Evolutionary conservation across 2,113 vertebrate species (phyloP), one percentile per base, ranked within the genome.

Genomic region (Lamprologus lemairii): DNA sequence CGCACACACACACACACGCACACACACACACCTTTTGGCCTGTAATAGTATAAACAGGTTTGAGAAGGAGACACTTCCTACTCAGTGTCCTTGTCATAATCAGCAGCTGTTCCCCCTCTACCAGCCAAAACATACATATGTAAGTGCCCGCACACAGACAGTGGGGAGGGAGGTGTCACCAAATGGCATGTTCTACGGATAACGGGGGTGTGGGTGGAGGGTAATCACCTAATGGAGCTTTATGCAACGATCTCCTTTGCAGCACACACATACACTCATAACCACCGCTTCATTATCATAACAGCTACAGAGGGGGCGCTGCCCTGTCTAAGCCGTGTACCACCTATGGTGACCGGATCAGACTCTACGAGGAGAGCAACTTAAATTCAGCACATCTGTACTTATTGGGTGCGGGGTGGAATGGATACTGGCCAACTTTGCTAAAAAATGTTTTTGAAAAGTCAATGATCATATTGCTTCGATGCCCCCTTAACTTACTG

Each of bases 91-190:
- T 78, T 78, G 95, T 92, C 92, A 82, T 90, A 94, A 96, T 86
- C 91, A 95, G 91, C 92, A 96, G 95, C 95, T 96, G 93, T 90
- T 95, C 82, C 88, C 94, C 81, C 82, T 89, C 91, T 83, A 89
- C 73, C 88, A 87, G 68, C 88, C 91, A 95, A 88, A 93, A 93
- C 90, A 53, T 60, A 51, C 85, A 78, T 78, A 78, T 78, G 73
- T 33, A 78, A 78, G 45, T 51, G 73, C 7, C 45, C 8, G 53
- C 17, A 26, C 81, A 57, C 33, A 53, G 33, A 83, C 58, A 73
- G 85, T 58, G 26, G 80, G 63, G 63, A 81, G 75, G 68, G 86
- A 58, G 42, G 86, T 85, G 68, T 65, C 85, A 28, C 83, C 93
- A 94, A 95, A 88, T 14, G 91, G 85, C 82, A 35, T 60, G 79